Base-by-base conservation (phyloP, 37 sponge, comb jelly and placozoan genomes). In the Halisarca cf. caerulea region DNA sequence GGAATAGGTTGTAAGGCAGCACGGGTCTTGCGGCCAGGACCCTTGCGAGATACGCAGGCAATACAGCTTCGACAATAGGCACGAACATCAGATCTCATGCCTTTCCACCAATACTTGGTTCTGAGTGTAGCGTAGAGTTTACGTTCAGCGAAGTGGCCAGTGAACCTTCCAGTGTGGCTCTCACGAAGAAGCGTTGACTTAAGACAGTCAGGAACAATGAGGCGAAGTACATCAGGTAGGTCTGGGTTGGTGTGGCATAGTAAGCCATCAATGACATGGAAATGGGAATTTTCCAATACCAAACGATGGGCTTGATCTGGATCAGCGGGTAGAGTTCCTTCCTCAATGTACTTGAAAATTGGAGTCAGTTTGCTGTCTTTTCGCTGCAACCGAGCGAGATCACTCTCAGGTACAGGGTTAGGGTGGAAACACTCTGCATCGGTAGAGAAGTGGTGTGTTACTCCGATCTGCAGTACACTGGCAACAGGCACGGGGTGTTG, bases 251-350 rank as follows among this genome's bases (percentile, higher is more conserved):
- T 34, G 40, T 71, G 32, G 28, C 84, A 89, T 51, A 85, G 37
- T 7, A 89, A 43, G 9, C 47, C 77, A 58, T 85, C 86, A 1
- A 47, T 44, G 28, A 85, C 15, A 2, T 11, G 42, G 58, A 80
- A 90, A 62, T 79, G 77, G 8, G 77, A 64, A 5, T 39, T 7
- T 25, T 78, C 30, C 35, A 81, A 35, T 18, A 57, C 81, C 38
- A 89, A 45, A 21, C 21, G 14, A 38, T 37, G 36, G 1, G 87
- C 86, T 43, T 15, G 23, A 2, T 30, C 72, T 9, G 79, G 61
- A 41, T 90, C 87, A 11, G 44, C 86, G 1, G 83, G 90, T 35
- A 90, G 79, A 20, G 58, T 61, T 21, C 83, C 87, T 6, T 59
- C 27, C 57, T 89, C 82, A 23, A 85, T 66, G 38, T 81, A 81